Evolutionary conservation across 2,888 invertebrate genomes (phyloP).

Genomic region (Platycheirus albimanus): DNA sequence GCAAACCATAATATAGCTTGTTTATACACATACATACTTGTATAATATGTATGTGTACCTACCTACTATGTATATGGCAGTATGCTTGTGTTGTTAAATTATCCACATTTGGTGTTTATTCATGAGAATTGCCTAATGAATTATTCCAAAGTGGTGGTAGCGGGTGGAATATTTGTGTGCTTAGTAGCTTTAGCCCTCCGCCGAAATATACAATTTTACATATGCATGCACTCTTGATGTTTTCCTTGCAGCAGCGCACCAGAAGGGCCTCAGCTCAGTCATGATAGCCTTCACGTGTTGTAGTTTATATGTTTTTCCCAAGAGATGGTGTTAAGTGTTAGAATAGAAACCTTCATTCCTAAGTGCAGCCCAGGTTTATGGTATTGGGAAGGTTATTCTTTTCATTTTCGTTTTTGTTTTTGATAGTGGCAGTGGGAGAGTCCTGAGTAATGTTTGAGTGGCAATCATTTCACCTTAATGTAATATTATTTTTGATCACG

Average conservation of each 20-base stretch:
- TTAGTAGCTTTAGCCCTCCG: neutral
- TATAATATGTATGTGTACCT: neutral
- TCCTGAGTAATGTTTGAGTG: neutral
- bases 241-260: constrained; percentile 37
- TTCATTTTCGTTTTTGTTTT: no score
- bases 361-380: constrained; percentile 1
- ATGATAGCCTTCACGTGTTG: constrained; percentile 27
- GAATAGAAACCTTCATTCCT: constrained; percentile 34
- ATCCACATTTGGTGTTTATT: constrained; percentile 73
- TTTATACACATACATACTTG: neutral
- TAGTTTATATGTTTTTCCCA: constrained; percentile 23
- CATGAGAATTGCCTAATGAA: constrained; percentile 74
- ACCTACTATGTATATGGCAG: neutral
- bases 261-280: constrained; percentile 15
- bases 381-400: neutral
- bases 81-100: constrained; percentile 55
- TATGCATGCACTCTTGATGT: constrained; percentile 50
- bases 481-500: constrained; percentile 72
- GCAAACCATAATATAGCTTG: constrained; percentile 13
- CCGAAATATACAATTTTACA: constrained; percentile 37
- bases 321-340: constrained; percentile 38
- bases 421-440: neutral
- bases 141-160: constrained; percentile 60
- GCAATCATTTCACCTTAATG: constrained; percentile 58
- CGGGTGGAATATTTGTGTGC: constrained; percentile 14